Percentiles rank a stretch among this genome's conserved stretches.
phyloP scores from a whole-genome alignment of 2,888 invertebrate species.

The Drosophila colorata region DNA sequence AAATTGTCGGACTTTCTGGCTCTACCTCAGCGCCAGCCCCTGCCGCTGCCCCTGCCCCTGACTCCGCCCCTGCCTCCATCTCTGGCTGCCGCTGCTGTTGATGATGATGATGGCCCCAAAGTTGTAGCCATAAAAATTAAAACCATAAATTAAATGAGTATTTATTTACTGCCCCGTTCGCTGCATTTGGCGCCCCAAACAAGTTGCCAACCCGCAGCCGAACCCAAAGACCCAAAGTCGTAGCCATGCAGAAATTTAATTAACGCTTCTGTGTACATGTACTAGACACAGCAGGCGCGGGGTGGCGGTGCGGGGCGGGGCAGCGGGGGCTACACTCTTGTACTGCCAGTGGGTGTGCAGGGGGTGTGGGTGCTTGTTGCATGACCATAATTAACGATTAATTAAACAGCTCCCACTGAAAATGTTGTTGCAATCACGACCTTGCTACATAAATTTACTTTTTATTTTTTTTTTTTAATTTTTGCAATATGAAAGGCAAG shows the following conservation, averaged over 20 bases:
- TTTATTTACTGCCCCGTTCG: slow-evolving; percentile 73
- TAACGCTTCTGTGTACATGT: slow-evolving; percentile 80
- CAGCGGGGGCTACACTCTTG: background rate
- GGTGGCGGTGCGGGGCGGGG: no score
- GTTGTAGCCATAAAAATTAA: slow-evolving; percentile 80
- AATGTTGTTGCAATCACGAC: slow-evolving; percentile 37
- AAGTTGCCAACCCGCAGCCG: slow-evolving; percentile 14
- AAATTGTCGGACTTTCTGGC: slow-evolving; percentile 68
- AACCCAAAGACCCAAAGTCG: slow-evolving; percentile 35
- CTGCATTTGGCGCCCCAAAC: slow-evolving; percentile 56
- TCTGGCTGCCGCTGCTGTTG: slow-evolving; percentile 17
- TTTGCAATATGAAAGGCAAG: background rate
- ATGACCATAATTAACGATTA: slow-evolving; percentile 76
- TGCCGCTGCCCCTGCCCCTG: background rate
- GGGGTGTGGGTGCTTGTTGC: slow-evolving; percentile 44
- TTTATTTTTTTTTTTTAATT: slow-evolving; percentile 9
- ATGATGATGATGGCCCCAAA: slow-evolving; percentile 64
- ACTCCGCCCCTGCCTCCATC: slow-evolving; percentile 4
- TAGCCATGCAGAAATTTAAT: slow-evolving; percentile 74
- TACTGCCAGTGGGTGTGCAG: background rate
- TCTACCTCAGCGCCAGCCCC: slow-evolving; percentile 9
- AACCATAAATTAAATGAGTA: slow-evolving; percentile 81
- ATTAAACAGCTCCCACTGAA: slow-evolving; percentile 58
- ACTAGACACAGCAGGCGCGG: slow-evolving; percentile 71
- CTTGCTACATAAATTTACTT: slow-evolving; percentile 50